These are phyloP conservation scores for Drosophila tanythrix DNA, from an alignment of 2,888 invertebrate species.

Conservation along the genomic window DNA sequence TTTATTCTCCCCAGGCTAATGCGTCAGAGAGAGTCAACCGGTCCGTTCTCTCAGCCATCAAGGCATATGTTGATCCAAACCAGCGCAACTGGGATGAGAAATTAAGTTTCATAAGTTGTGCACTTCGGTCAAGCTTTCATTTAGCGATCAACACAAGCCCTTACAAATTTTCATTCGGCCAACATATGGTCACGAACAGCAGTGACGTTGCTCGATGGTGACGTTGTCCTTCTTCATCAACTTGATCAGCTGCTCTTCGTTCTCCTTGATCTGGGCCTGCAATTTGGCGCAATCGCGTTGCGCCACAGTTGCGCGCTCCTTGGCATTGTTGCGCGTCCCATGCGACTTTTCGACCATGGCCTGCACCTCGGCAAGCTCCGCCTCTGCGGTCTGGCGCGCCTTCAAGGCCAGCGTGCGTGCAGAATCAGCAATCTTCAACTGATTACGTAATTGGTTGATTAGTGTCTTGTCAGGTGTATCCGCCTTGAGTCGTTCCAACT, in stretches of 20 bases:
- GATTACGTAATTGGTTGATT: no score
- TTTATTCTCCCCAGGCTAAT: not conserved
- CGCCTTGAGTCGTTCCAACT: no score
- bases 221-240: no score
- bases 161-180: not conserved
- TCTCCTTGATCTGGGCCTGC: conserved; percentile 94
- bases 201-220: no score
- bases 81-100: not conserved
- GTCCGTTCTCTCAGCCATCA: not conserved
- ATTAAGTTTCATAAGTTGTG: not conserved
- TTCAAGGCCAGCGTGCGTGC: no score
- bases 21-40: not conserved
- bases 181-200: no score
- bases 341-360: conserved; percentile 93
- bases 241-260: conserved; percentile 93
- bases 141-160: no score
- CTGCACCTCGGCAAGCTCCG: conserved; percentile 93
- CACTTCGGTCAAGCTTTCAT: not conserved
- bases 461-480: no score
- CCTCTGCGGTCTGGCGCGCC: conserved; percentile 88
- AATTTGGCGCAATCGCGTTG: conserved; percentile 92
- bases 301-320: no score
- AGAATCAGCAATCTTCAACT: no score
- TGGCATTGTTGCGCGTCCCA: conserved; percentile 86
- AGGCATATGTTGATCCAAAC: not conserved